A percentile compares a stretch with the other conserved stretches of the same genome.
Evolutionary conservation across 2,888 invertebrate genomes (phyloP).

Genomic region (Syrphus vitripennis): DNA sequence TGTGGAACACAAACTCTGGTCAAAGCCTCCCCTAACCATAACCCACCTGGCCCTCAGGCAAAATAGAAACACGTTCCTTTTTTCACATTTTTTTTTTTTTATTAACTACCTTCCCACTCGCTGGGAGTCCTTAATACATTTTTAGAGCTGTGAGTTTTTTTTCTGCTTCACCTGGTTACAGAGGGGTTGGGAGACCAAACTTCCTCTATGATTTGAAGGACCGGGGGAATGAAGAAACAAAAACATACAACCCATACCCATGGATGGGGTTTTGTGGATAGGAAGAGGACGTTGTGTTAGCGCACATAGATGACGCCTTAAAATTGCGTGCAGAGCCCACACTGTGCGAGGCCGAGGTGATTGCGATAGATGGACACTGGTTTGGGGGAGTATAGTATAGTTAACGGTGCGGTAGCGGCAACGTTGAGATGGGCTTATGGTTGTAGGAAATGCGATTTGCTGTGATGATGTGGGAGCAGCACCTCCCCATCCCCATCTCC

Average conservation of each 20-base stretch:
- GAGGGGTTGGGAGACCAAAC: slow-evolving; percentile 11
- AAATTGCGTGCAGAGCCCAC: slow-evolving; percentile 67
- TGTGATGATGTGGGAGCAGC: slow-evolving; percentile 41
- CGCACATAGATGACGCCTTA: slow-evolving; percentile 71
- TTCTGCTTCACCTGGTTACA: slow-evolving; percentile 14
- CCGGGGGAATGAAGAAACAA: slow-evolving; percentile 26
- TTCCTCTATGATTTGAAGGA: neutral
- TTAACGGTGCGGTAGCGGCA: slow-evolving; percentile 18
- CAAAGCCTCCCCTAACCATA: neutral
- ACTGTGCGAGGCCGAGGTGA: slow-evolving; percentile 35
- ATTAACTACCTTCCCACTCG: neutral
- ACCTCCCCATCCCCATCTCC: neutral
- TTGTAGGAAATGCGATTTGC: slow-evolving; percentile 62
- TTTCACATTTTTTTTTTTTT: neutral
- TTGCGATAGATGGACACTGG: slow-evolving; percentile 9
- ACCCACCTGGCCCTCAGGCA: neutral
- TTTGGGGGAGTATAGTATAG: slow-evolving; percentile 25
- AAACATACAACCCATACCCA: slow-evolving; percentile 42
- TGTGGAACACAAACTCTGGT: slow-evolving; percentile 29
- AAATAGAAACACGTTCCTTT: slow-evolving; percentile 15
- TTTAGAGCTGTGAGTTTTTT: slow-evolving; percentile 50
- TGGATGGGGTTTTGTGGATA: neutral
- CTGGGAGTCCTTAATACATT: slow-evolving; percentile 43
- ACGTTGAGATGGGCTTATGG: slow-evolving; percentile 21
- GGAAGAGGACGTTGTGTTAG: slow-evolving; percentile 47